Evolutionary conservation across 1,140 invertebrate genomes (phyloP).

Genomic region (Akabosia matsudoensis): DNA sequence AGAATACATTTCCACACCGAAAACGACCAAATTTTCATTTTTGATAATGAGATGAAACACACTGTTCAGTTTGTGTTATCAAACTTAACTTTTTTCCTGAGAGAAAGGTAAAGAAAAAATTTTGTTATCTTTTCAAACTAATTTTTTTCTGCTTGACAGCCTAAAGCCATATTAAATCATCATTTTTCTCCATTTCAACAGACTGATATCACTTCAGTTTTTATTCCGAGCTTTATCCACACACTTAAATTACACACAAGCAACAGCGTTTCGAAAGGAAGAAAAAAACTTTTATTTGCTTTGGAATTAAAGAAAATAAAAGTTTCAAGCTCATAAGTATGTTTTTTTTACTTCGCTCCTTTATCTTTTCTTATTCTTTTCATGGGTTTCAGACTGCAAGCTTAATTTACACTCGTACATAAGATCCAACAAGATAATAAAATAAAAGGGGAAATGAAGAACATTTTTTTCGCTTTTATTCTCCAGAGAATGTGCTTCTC

Average conservation of each 20-base stretch:
- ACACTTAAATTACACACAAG: neutral
- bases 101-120: neutral
- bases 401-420: neutral
- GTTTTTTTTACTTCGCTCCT: neutral
- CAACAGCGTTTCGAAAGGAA: neutral
- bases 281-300: neutral
- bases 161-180: constrained; percentile 2
- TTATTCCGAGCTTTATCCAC: neutral
- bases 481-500: neutral
- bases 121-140: neutral
- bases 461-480: neutral
- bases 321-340: neutral
- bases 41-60: too few species aligned
- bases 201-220: constrained; percentile 1
- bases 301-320: neutral
- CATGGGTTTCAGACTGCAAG: neutral
- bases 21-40: too few species aligned
- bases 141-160: constrained; percentile 6
- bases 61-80: too few species aligned
- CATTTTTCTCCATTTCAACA: constrained; percentile 1
- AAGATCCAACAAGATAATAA: neutral
- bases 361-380: neutral
- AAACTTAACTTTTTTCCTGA: too few species aligned
- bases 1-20: too few species aligned
- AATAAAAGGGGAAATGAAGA: neutral